Base-by-base conservation (phyloP, 2,888 invertebrate species). In the Nemoura dubitans region DNA sequence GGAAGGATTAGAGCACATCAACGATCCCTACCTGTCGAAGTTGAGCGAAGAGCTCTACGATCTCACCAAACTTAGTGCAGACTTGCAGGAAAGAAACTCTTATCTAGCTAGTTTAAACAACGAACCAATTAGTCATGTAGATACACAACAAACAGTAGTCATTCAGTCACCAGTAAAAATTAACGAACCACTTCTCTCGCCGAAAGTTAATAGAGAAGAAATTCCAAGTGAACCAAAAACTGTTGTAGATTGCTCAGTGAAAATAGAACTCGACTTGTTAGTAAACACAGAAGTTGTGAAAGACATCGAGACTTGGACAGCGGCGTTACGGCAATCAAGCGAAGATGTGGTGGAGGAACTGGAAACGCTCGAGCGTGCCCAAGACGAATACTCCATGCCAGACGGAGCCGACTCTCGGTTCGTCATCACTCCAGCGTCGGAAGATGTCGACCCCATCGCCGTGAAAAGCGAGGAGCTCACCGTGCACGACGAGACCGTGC, bases 11-110 rank as follows among this genome's bases (percentile, higher is more conserved):
- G 78, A 87, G 85, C 93, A 93, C 90, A 92, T 94, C 87, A 93
- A 94, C 90, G 94, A 95, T 90, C 94, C 94, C 0, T 94, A 94
- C 89, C 92, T 94, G 84, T 93, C 92, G 89, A 93, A 94, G 90
- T 91, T 94, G 83, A 94, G 93, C 89, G 93, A 93, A 88, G 94
- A 94, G 90, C 92, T 93, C 88, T 92, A 93, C 89, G 93, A 93
- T 85, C 90, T 94, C 81, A 93, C 93, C 85, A 94, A 94, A 90
- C 90, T 94, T 16, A 93, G 93, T 89, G 92, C 93, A 42, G 94
- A 94, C 89, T 92, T 94, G 76, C 93, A 93, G 88, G 94, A 94
- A 89, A 93, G 93, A 89, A 92, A 93, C 89, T 93, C 94, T 91
- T 94, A 93, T 89, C 92, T 94, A 87, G 92, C 93, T 3, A 92